Conservation (phyloP, 2,888 invertebrate genomes). For the Psylliodes chrysocephalus region DNA sequence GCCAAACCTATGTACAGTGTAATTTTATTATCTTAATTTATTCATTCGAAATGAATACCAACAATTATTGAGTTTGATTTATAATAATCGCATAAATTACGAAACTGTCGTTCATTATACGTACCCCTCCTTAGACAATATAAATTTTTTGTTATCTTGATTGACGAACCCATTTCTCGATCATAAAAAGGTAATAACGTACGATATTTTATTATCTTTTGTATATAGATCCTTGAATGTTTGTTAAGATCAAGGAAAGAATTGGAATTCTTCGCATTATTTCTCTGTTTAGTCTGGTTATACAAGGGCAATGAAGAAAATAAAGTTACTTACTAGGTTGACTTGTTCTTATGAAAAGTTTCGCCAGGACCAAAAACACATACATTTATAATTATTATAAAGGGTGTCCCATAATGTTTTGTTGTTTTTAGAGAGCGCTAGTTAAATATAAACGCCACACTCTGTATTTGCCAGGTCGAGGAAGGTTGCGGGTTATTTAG, state of each 20-base stretch:
- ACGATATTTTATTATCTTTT: not conserved
- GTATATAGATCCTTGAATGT: conserved; percentile 1
- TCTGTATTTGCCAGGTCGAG: too few species aligned
- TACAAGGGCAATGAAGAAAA: too few species aligned
- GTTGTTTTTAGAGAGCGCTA: too few species aligned
- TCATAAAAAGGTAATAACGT: conserved; percentile 1
- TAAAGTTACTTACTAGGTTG: too few species aligned
- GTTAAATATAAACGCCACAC: too few species aligned
- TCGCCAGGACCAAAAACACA: too few species aligned
- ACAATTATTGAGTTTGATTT: not conserved
- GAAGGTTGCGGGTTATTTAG: too few species aligned
- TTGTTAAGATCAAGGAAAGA: conserved; percentile 10
- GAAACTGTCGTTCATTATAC: not conserved
- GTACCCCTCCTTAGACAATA: not conserved
- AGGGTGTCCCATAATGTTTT: too few species aligned
- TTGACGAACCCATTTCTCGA: conserved; percentile 7
- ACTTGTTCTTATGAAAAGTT: too few species aligned
- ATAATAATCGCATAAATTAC: not conserved
- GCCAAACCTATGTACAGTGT: not conserved
- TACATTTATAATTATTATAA: too few species aligned
- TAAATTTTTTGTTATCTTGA: conserved; percentile 1
- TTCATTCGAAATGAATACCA: not conserved
- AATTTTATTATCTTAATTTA: not conserved
- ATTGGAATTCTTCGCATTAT: not conserved
- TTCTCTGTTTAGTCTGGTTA: too few species aligned